phyloP scores from a whole-genome alignment of 1,140 invertebrate species.

The Hycleus phaleratus region DNA sequence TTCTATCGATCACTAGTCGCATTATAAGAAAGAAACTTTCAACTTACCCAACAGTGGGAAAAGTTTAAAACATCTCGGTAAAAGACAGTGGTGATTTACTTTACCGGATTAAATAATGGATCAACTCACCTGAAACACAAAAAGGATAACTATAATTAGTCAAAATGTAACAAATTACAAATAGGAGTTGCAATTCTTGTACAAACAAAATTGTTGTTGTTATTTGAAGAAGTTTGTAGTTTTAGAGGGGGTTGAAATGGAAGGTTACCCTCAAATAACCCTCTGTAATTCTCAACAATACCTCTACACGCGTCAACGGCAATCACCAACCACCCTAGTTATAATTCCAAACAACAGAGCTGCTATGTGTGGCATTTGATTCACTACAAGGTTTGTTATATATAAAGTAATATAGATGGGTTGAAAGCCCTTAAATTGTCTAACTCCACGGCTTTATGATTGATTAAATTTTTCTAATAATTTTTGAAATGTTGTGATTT shows the following conservation, averaged over 20 bases:
- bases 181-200: neutral
- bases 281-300: constrained; percentile 5
- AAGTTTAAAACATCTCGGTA: too few species aligned
- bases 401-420: neutral
- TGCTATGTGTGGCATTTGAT: constrained; percentile 14
- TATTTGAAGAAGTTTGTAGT: constrained; percentile 1
- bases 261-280: neutral
- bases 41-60: neutral
- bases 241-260: too few species aligned
- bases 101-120: neutral
- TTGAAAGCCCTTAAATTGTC: neutral
- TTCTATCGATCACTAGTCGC: constrained; percentile 5
- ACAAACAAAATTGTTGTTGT: neutral
- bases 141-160: neutral
- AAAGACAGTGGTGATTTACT: too few species aligned
- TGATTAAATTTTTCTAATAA: constrained; percentile 1
- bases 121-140: constrained; percentile 9
- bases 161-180: neutral
- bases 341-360: constrained; percentile 15
- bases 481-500: neutral
- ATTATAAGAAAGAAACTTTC: constrained; percentile 3
- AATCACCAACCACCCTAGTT: constrained; percentile 16
- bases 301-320: constrained; percentile 16
- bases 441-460: constrained; percentile 1
- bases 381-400: constrained; percentile 6